Base-by-base conservation (phyloP, 2,113 vertebrate genomes). In the Forbesichthys papilliferus region DNA sequence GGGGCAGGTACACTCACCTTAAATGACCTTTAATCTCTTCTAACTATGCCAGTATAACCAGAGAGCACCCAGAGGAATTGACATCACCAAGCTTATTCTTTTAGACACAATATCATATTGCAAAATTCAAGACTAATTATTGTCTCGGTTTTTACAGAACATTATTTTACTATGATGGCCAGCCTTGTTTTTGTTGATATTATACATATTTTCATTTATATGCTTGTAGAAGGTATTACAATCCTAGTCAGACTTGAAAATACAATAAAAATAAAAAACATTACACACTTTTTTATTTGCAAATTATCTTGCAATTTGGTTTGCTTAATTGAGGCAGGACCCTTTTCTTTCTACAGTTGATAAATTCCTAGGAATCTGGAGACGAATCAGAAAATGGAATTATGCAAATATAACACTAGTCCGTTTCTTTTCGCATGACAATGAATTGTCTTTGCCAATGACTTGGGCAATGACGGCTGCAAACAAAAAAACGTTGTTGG, bases 1-100 rank as follows among this genome's bases (percentile, higher is more conserved):
- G 14, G 54, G 78, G 68, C 16, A 75, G 77, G 70, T 5, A 33
- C 55, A 72, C 77, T 61, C 80, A 77, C 80, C 81, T 69, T 73
- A 77, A 85, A 84, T 69, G 65, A 78, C 81, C 85, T 89, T 84
- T 87, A 84, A 88, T 89, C 87, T 84, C 77, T 63, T 54, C 59
- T 58, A 75, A 74, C 48, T 8, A 60, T 34, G 66, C 75, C 48
- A 71, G 77, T 73, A 57, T 68, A 9, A 64, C 18, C 14, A 49
- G 20, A 42, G 63, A 84, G 68, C 64, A 66, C 68, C 73, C 65
- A 47, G 57, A 74, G 76, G 77, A 86, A 82, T 75, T 80, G 74
- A 78, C 80, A 72, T 86, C 79, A 79, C 73, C 51, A 9, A 48
- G 47, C 33, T 48, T 0, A 12, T 34, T 53, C 33, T 59, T 72